These are phyloP conservation scores for Stenolophus ochropezus DNA, from an alignment of 2,888 invertebrate species.

Conservation along the genomic window DNA sequence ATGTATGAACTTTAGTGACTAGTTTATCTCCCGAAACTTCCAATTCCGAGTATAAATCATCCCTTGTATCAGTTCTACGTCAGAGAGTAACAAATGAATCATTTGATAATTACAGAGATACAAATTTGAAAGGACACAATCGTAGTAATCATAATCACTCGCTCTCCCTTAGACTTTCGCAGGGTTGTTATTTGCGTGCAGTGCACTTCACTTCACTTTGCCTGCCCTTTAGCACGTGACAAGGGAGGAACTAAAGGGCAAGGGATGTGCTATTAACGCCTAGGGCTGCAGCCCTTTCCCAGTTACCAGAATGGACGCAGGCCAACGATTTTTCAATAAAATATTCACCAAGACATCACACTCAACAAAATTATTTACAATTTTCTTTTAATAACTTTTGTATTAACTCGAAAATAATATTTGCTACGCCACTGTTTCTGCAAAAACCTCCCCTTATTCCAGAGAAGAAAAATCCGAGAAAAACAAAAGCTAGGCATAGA, in stretches of 20 bases:
- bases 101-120: not conserved
- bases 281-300: not conserved
- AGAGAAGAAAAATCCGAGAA: conserved; percentile 13
- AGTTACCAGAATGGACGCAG: too few species aligned
- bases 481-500: conserved; percentile 22
- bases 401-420: not conserved
- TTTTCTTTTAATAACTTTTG: too few species aligned
- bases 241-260: not conserved
- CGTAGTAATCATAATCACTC: not conserved
- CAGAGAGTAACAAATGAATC: not conserved
- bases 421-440: not conserved
- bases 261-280: not conserved
- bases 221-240: not conserved
- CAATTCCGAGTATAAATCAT: not conserved
- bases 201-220: not conserved
- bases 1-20: not conserved
- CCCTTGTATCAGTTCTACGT: not conserved
- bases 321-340: too few species aligned
- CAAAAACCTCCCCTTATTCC: not conserved
- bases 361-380: too few species aligned
- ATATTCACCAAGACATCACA: too few species aligned
- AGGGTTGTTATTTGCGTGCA: not conserved
- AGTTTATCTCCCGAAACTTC: not conserved
- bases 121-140: not conserved
- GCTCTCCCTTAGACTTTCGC: not conserved